Conservation (phyloP, 2,888 invertebrate species). For the Dimorphilus gyrociliatus region DNA sequence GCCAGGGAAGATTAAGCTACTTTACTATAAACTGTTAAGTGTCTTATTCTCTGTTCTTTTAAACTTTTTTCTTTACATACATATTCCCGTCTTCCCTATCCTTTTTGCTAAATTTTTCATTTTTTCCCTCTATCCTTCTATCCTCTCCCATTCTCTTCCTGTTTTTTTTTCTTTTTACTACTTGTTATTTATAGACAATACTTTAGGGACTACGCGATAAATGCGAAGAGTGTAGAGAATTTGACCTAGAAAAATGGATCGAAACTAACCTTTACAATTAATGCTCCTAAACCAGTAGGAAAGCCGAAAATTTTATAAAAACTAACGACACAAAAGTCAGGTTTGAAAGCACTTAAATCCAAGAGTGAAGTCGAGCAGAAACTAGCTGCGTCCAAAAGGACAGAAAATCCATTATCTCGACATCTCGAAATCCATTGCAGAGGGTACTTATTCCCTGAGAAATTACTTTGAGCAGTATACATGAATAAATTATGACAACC, state of each 20-base stretch:
- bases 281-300: slow-evolving; percentile 70
- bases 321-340: slow-evolving; percentile 78
- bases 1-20: no score
- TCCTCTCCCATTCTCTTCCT: no score
- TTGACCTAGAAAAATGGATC: neutral
- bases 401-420: slow-evolving; percentile 45
- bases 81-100: no score
- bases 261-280: neutral
- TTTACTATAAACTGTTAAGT: no score
- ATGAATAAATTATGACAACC: slow-evolving; percentile 50
- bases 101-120: no score
- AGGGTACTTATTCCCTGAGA: slow-evolving; percentile 77
- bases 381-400: slow-evolving; percentile 70
- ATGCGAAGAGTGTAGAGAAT: no score
- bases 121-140: no score
- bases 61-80: no score
- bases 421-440: slow-evolving; percentile 51
- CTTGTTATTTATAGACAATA: no score
- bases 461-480: slow-evolving; percentile 85
- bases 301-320: slow-evolving; percentile 95
- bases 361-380: slow-evolving; percentile 59
- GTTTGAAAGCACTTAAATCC: slow-evolving; percentile 52
- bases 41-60: no score
- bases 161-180: no score
- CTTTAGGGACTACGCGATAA: no score